Base-by-base conservation (phyloP, 1,140 invertebrate species). In the Stratiolaelaps scimitus region DNA sequence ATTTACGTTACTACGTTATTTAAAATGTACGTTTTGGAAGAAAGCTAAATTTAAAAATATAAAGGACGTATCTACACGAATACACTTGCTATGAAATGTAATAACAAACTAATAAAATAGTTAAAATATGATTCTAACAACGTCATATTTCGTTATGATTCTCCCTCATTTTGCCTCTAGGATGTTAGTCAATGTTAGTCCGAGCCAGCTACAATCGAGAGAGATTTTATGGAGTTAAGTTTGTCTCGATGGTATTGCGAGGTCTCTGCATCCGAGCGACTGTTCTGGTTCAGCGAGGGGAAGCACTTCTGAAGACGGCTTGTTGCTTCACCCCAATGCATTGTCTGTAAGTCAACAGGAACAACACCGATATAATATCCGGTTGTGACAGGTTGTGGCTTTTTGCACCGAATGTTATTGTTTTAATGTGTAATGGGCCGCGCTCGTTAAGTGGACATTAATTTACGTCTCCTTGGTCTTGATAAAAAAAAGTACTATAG, bases 271-370 rank as follows among this genome's bases (percentile, higher is more conserved):
- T 60, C 53, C 26, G 53, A 29, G 17, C 53, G 53, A 23, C 53
- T 19, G 34, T 26, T 60, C 53, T 60, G 13, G 53, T 60, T 60
- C 15, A 60, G 53, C 6, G 53, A 60, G 4, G 53, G 53, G 23
- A 60, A 60, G 53, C 53, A 60, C 26, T 60, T 60, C 53, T 60
- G 53, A 6, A 60, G 53, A 60, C 53, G 53, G 53, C 26, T 29
- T 2, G 53, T 60, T 34, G 53, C 53, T 10, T 60, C 53, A 23
- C 53, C 53, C 53, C 53, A 60, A 26, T 60, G 53, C 15, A 29
- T 26, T 23, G 53, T 60, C 53, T 60, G 53, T 17, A 60, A 60
- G 53, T 29, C n/a, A 60, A n/a, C n/a, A n/a, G n/a, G n/a, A n/a
- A n/a, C n/a, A 13, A 45, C 44, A 45, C 44, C 44, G 44, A 13